Evolutionary conservation across 2,797 vertebrate species (phyloP).

Genomic region (Eulemur coronatus): DNA sequence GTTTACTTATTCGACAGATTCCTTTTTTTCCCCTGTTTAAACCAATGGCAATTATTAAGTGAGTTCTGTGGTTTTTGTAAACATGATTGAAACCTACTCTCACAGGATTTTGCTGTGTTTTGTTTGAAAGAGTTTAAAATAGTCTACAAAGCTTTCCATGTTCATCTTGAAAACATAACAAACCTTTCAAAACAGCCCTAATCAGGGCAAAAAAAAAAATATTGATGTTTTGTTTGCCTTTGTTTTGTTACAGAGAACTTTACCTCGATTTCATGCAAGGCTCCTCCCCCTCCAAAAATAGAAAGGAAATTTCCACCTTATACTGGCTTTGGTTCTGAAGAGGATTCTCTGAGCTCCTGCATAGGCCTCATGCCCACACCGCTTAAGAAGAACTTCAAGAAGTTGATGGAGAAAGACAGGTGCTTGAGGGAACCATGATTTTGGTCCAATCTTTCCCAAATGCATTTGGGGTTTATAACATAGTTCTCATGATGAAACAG

Average conservation of each 20-base stretch:
- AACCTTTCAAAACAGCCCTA: slow-evolving; percentile 71
- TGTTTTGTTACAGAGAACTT: slow-evolving; percentile 89
- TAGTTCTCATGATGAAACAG: slow-evolving; percentile 33
- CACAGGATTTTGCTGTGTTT: slow-evolving; percentile 68
- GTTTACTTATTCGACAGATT: slow-evolving; percentile 62
- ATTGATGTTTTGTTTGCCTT: slow-evolving; percentile 77
- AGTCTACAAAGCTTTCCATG: slow-evolving; percentile 68
- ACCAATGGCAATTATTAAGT: slow-evolving; percentile 50
- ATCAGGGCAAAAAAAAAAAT: slow-evolving; percentile 68
- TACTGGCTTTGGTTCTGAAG: slow-evolving; percentile 95
- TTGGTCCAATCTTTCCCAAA: background rate
- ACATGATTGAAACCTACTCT: slow-evolving; percentile 62
- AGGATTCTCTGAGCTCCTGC: slow-evolving; percentile 93
- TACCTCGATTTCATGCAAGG: slow-evolving; percentile 88
- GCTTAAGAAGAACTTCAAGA: slow-evolving; percentile 87
- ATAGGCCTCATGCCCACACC: slow-evolving; percentile 86
- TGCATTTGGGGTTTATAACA: slow-evolving; percentile 7
- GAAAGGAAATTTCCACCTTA: slow-evolving; percentile 90
- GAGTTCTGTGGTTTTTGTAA: slow-evolving; percentile 70
- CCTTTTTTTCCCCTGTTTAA: slow-evolving; percentile 25
- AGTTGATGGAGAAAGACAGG: slow-evolving; percentile 94
- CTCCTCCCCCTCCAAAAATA: slow-evolving; percentile 81
- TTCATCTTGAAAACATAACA: slow-evolving; percentile 77
- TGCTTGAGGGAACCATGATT: slow-evolving; percentile 79
- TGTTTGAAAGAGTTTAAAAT: slow-evolving; percentile 77